Evolutionary conservation across 37 sponge, comb jelly and placozoan genomes (phyloP).

Genomic region (Crambe crambe): DNA sequence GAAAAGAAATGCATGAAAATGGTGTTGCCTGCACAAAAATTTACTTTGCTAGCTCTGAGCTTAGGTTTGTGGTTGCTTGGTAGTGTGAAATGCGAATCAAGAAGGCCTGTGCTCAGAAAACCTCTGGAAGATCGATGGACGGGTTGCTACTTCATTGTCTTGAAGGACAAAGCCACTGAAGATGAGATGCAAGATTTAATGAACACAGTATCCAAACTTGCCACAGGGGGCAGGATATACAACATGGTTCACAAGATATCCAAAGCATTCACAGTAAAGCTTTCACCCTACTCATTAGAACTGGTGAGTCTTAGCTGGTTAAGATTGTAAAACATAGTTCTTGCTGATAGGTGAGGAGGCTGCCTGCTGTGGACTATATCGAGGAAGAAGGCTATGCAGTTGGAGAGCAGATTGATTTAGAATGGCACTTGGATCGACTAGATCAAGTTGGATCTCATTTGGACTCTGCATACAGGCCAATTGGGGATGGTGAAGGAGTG

Average conservation of each 20-base stretch:
- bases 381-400: conserved; percentile 57
- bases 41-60: too few species aligned
- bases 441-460: conserved; percentile 53
- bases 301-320: conserved; percentile 41
- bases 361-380: conserved; percentile 57
- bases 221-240: conserved; percentile 33
- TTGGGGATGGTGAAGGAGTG: conserved; percentile 64
- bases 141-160: conserved; percentile 57
- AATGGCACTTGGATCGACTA: conserved; percentile 53
- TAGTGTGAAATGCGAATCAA: not conserved
- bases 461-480: conserved; percentile 57
- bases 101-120: conserved; percentile 43
- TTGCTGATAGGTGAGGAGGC: conserved; percentile 35
- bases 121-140: conserved; percentile 20
- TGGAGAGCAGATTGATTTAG: conserved; percentile 21
- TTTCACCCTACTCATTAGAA: conserved; percentile 50
- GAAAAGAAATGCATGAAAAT: too few species aligned
- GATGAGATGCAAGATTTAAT: conserved; percentile 25
- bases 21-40: too few species aligned
- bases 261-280: conserved; percentile 61
- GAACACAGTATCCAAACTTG: conserved; percentile 1
- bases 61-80: not conserved
- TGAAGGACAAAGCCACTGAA: conserved; percentile 29
- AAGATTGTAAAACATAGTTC: too few species aligned
- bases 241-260: conserved; percentile 31